phyloP scores from a whole-genome alignment of 2,797 vertebrate species.

The Pseudotriccus pelzelni region DNA sequence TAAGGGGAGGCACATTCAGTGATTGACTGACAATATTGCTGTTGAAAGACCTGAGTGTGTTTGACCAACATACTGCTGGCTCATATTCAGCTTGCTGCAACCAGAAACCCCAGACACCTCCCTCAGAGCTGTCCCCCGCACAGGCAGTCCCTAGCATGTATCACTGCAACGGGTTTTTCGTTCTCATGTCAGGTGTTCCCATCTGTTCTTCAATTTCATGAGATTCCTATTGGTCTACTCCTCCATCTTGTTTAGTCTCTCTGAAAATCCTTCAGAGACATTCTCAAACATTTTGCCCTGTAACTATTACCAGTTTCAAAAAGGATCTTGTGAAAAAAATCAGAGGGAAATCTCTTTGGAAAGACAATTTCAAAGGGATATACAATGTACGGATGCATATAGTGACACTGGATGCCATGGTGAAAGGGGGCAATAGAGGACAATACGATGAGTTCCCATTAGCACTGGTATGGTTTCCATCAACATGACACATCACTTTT shows the following conservation, averaged over 20 bases:
- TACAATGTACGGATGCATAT: fast-evolving
- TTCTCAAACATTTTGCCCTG: not conserved
- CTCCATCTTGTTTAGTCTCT: not conserved
- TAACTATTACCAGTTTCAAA: not conserved
- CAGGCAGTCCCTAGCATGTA: not conserved
- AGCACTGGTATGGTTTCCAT: not conserved
- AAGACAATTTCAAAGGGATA: not conserved
- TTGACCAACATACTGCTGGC: not conserved
- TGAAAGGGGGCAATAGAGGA: not conserved
- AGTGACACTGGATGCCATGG: too few relatives aligned
- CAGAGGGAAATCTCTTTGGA: not conserved
- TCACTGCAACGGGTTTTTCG: not conserved
- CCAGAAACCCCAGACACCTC: not conserved
- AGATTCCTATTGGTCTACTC: not conserved
- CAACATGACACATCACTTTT: not conserved
- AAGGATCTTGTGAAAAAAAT: not conserved
- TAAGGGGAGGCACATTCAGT: not conserved
- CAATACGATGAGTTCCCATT: fast-evolving
- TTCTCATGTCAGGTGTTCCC: not conserved
- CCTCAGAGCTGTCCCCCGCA: not conserved
- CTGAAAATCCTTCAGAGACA: not conserved
- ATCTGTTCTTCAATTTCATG: not conserved
- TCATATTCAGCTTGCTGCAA: not conserved
- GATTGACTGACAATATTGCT: fast-evolving
- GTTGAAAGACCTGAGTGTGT: not conserved